Evolutionary conservation across 2,797 vertebrate species (phyloP).

Genomic region (Coilia nasus): DNA sequence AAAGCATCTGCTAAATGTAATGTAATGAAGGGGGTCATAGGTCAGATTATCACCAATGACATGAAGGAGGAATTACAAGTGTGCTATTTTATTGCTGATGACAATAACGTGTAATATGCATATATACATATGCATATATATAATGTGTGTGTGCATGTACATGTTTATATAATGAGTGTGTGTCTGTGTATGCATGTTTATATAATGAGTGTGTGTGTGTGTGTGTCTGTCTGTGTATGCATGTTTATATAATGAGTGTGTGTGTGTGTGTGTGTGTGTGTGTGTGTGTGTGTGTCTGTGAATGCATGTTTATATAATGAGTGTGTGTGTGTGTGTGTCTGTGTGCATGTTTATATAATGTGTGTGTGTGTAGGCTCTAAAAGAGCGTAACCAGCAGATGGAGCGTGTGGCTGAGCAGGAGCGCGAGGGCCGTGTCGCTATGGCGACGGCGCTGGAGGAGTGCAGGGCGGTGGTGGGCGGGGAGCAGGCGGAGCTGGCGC

Average conservation of each 20-base stretch:
- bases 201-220: too few relatives aligned
- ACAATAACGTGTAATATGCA: too few relatives aligned
- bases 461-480: slow-evolving; percentile 83
- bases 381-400: slow-evolving; percentile 95
- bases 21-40: too few relatives aligned
- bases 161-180: not conserved
- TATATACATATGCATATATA: too few relatives aligned
- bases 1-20: too few relatives aligned
- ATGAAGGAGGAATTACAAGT: too few relatives aligned
- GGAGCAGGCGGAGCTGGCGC: slow-evolving; percentile 88
- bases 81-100: too few relatives aligned
- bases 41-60: too few relatives aligned
- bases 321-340: not conserved
- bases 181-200: too few relatives aligned
- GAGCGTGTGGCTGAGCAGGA: slow-evolving; percentile 91
- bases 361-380: slow-evolving; percentile 74
- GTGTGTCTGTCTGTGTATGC: too few relatives aligned
- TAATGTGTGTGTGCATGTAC: not conserved
- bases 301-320: not conserved
- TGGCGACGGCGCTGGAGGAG: slow-evolving; percentile 85
- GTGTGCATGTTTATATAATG: not conserved
- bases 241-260: not conserved
- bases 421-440: slow-evolving; percentile 81
- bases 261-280: not conserved
- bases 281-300: not conserved